Conservation (phyloP, 2,888 invertebrate species). For the Noctua comes region DNA sequence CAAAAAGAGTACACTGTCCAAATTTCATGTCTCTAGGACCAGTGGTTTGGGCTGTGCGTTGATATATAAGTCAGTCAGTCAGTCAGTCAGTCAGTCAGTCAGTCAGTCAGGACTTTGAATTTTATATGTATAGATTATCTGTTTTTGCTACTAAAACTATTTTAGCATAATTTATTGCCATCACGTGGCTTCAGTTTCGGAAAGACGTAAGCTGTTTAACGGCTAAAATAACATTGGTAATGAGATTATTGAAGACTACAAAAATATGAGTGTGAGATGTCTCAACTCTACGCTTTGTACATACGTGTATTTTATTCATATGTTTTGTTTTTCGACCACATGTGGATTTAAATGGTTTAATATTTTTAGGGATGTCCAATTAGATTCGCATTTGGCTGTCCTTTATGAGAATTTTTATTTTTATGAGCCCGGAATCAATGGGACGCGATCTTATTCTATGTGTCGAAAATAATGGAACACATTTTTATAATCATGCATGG, state of each 20-base stretch:
- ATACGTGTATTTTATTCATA: not conserved
- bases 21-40: too few species aligned
- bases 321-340: not conserved
- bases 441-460: not conserved
- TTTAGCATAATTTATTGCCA: slow-evolving; percentile 51
- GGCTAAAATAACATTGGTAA: slow-evolving; percentile 48
- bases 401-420: not conserved
- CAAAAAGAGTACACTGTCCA: too few species aligned
- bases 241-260: slow-evolving; percentile 45
- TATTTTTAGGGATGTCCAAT: not conserved
- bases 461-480: not conserved
- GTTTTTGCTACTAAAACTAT: slow-evolving; percentile 51
- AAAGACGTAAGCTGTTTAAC: slow-evolving; percentile 49
- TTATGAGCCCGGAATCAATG: not conserved
- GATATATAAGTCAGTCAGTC: too few species aligned
- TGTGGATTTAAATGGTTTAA: not conserved
- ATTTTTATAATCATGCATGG: not conserved
- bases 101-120: too few species aligned
- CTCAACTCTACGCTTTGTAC: not conserved
- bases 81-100: too few species aligned
- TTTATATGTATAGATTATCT: too few species aligned
- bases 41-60: too few species aligned
- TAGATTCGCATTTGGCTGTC: not conserved
- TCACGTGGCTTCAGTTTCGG: slow-evolving; percentile 51
- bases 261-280: slow-evolving; percentile 25